Percentiles rank a stretch among this genome's conserved stretches.
phyloP scores from a whole-genome alignment of 1,140 invertebrate species.

The Gonioctena quinquepunctata region DNA sequence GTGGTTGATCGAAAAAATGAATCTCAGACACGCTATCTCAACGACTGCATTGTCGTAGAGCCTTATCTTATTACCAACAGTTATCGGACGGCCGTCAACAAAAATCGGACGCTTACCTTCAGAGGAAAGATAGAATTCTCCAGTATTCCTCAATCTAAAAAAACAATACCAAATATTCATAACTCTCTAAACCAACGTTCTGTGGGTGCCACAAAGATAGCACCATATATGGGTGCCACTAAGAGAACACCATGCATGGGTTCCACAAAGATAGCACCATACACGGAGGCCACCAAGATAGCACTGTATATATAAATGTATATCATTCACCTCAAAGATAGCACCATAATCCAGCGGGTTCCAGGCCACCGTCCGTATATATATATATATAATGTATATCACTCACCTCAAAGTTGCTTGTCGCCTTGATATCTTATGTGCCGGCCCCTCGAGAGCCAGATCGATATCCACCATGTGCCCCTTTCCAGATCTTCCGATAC shows the following conservation, averaged over 20 bases:
- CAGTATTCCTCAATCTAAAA: slow-evolving; percentile 87
- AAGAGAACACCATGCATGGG: too few relatives aligned
- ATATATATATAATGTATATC: too few relatives aligned
- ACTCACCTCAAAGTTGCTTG: slow-evolving; percentile 70
- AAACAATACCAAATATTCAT: too few relatives aligned
- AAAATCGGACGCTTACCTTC: slow-evolving; percentile 95
- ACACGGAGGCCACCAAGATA: too few relatives aligned
- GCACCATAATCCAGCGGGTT: too few relatives aligned
- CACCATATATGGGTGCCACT: too few relatives aligned
- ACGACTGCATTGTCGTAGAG: slow-evolving; percentile 93
- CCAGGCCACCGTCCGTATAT: too few relatives aligned
- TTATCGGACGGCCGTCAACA: slow-evolving; percentile 88
- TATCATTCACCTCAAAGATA: too few relatives aligned
- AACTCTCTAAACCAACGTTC: too few relatives aligned
- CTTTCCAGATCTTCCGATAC: slow-evolving; percentile 86
- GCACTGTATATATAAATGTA: too few relatives aligned
- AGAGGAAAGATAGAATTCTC: slow-evolving; percentile 92
- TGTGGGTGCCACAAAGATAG: too few relatives aligned
- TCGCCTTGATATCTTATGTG: slow-evolving; percentile 81
- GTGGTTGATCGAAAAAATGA: slow-evolving; percentile 92
- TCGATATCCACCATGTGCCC: slow-evolving; percentile 94
- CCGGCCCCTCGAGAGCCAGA: slow-evolving; percentile 87
- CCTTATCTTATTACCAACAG: slow-evolving; percentile 83
- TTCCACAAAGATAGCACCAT: too few relatives aligned
- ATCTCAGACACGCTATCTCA: slow-evolving; percentile 88